phyloP scores from a whole-genome alignment of 2,888 invertebrate genomes.

The Zaprionus bogoriensis region DNA sequence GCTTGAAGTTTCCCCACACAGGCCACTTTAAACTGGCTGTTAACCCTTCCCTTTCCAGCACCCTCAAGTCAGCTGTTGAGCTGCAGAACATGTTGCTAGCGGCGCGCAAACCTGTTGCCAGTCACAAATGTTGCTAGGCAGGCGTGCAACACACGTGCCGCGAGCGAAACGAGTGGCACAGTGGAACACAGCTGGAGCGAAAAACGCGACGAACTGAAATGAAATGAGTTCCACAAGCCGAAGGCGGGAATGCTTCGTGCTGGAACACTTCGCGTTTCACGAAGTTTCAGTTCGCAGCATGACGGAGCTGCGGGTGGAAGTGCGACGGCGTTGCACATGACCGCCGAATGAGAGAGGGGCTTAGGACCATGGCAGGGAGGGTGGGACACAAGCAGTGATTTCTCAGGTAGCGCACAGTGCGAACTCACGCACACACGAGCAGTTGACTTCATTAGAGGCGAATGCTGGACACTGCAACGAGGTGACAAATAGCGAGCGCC shows the following conservation, averaged over 20 bases:
- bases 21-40: background rate
- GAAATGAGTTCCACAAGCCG: conserved; percentile 47
- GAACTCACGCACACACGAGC: conserved; percentile 24
- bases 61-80: background rate
- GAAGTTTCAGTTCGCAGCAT: conserved; percentile 32
- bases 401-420: conserved; percentile 39
- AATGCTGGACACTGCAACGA: conserved; percentile 62
- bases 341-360: conserved; percentile 37
- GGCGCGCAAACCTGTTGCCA: conserved; percentile 43
- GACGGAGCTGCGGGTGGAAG: conserved; percentile 8
- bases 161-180: conserved; percentile 14
- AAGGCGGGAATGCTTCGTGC: conserved; percentile 23
- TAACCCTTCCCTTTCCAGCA: background rate
- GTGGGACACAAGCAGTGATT: conserved; percentile 24
- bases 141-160: conserved; percentile 31
- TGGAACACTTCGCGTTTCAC: conserved; percentile 23
- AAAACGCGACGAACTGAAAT: conserved; percentile 14
- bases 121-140: conserved; percentile 44
- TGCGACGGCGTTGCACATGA: conserved; percentile 29
- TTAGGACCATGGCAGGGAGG: background rate
- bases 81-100: conserved; percentile 15
- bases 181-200: conserved; percentile 24
- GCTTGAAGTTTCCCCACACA: background rate
- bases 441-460: conserved; percentile 72
- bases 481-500: conserved; percentile 61